Percentiles rank a stretch among this genome's conserved stretches.
phyloP scores from a whole-genome alignment of 2,113 vertebrate species.

The Microcebus murinus region DNA sequence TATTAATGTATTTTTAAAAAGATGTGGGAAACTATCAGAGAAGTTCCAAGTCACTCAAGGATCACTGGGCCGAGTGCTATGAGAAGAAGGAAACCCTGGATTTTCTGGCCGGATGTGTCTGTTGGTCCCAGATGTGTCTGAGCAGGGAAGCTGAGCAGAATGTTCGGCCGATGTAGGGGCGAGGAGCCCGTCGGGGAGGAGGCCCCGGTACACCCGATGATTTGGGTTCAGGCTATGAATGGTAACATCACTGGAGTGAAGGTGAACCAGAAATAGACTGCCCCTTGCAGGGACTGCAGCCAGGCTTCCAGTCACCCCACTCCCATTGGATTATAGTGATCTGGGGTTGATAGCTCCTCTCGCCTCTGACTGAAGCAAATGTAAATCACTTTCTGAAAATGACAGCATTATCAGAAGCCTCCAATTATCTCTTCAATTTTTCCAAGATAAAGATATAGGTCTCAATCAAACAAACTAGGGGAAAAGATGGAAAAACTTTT shows the following conservation, averaged over 20 bases:
- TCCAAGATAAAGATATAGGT: not conserved
- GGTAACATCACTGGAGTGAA: not conserved
- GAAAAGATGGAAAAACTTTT: not conserved
- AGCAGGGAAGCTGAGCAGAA: not conserved
- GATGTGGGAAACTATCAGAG: not conserved
- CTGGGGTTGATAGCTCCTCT: not conserved
- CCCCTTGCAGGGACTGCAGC: not conserved
- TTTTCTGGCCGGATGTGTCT: not conserved
- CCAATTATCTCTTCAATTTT: not conserved
- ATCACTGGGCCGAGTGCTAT: not conserved
- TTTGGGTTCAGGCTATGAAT: not conserved
- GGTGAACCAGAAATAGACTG: not conserved
- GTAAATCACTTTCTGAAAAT: not conserved
- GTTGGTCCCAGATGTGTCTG: not conserved
- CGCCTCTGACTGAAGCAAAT: not conserved
- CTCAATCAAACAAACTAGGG: not conserved
- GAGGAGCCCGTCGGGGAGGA: not conserved
- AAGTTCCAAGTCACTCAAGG: not conserved
- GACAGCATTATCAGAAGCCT: not conserved
- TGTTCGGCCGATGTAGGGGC: not conserved
- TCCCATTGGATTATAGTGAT: not conserved
- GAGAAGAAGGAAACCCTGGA: not conserved
- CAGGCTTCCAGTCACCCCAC: not conserved
- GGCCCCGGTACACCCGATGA: not conserved
- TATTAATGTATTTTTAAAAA: not conserved